Evolutionary conservation across 2,797 vertebrate species (phyloP).

Genomic region (Anguilla pacifica): DNA sequence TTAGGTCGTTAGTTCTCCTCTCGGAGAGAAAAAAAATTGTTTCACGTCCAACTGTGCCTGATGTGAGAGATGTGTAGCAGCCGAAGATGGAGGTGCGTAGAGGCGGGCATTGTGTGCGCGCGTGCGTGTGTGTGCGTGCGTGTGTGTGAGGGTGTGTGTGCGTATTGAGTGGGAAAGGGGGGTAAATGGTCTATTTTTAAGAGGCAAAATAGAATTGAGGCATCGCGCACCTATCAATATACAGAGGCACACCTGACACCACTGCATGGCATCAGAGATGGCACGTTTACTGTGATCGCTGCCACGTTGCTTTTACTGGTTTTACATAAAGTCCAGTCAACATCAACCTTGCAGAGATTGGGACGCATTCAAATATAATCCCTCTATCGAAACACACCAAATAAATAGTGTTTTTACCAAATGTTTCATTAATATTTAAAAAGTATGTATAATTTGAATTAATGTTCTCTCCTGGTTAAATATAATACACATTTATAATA

Average conservation of each 20-base stretch:
- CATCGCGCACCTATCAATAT: slow-evolving; percentile 77
- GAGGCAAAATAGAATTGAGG: slow-evolving; percentile 73
- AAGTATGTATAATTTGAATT: not conserved
- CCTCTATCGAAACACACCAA: not conserved
- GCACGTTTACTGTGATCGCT: slow-evolving; percentile 16
- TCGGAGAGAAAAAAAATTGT: slow-evolving; percentile 89
- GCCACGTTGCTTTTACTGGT: not conserved
- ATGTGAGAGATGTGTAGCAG: slow-evolving; percentile 88
- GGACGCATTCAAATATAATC: not conserved
- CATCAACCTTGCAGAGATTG: not conserved
- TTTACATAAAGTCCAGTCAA: not conserved
- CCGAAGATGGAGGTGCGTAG: slow-evolving; percentile 61
- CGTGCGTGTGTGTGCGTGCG: not conserved
- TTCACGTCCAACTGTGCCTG: slow-evolving; percentile 90
- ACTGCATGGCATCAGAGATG: slow-evolving; percentile 69
- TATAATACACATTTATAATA: not conserved
- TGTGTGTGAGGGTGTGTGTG: not conserved
- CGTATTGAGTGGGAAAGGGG: not conserved
- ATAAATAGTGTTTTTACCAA: slow-evolving; percentile 7
- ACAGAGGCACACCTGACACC: slow-evolving; percentile 75
- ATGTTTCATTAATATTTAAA: not conserved
- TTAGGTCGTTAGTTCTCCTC: slow-evolving; percentile 99
- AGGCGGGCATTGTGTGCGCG: slow-evolving; percentile 19
- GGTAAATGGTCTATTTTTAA: slow-evolving; percentile 81
- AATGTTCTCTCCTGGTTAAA: not conserved